phyloP scores from a whole-genome alignment of 2,888 invertebrate species.

The Drosophila setosimentum region DNA sequence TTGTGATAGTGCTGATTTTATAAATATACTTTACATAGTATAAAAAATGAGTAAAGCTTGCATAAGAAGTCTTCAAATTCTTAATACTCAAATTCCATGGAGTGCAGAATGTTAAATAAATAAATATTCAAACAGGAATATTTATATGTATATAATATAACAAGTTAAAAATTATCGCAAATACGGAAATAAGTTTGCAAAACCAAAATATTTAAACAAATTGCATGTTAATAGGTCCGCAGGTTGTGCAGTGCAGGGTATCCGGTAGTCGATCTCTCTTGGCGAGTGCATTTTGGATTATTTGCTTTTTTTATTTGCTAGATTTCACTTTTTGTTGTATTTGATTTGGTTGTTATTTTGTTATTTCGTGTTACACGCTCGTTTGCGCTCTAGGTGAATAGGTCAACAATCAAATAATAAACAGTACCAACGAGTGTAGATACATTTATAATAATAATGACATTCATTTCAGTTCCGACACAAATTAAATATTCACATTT shows the following conservation, averaged over 20 bases:
- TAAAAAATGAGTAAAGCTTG: no score
- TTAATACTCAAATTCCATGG: no score
- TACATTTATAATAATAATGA: conserved; percentile 19
- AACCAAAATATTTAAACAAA: neutral
- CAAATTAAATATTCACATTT: neutral
- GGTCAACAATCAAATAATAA: conserved; percentile 40
- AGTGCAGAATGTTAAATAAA: no score
- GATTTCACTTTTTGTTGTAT: conserved; percentile 19
- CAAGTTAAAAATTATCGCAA: no score
- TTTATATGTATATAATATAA: no score
- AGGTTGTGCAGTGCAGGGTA: neutral
- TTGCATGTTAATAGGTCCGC: neutral
- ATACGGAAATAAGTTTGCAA: neutral
- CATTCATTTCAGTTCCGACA: conserved; percentile 12
- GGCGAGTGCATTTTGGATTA: neutral
- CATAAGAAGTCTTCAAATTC: no score
- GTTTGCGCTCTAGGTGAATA: conserved; percentile 21
- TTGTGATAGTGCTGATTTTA: no score
- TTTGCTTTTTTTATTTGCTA: neutral
- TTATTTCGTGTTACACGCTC: conserved; percentile 37
- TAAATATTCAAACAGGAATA: no score
- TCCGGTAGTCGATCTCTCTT: neutral
- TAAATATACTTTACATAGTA: no score
- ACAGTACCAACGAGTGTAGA: conserved; percentile 14
- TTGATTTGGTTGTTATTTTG: conserved; percentile 13